Percentiles rank a stretch among this genome's conserved stretches.
These are phyloP conservation scores for Heliothis peltigera DNA, from an alignment of 2,888 invertebrate genomes.

Conservation along the genomic window DNA sequence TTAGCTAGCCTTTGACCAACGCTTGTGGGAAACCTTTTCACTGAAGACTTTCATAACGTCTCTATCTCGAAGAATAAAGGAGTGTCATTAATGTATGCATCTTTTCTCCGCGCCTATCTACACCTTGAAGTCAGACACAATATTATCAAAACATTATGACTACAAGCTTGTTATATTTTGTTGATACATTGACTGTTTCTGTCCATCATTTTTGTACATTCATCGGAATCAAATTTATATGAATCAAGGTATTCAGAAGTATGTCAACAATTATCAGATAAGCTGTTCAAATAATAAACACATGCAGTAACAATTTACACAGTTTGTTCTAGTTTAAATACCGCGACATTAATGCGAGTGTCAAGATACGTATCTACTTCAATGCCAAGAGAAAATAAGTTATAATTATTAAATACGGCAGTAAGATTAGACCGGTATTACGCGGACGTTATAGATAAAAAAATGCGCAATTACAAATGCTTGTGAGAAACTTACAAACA, in stretches of 20 bases:
- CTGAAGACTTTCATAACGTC: neutral
- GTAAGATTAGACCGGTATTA: slow-evolving; percentile 43
- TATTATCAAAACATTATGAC: neutral
- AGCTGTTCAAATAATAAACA: slow-evolving; percentile 7
- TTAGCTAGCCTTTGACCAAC: slow-evolving; percentile 30
- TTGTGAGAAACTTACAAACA: slow-evolving; percentile 16
- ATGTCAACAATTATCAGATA: slow-evolving; percentile 10
- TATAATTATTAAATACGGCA: slow-evolving; percentile 29
- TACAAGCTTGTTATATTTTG: neutral
- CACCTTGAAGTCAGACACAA: neutral
- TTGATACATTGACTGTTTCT: neutral
- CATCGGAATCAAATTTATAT: neutral
- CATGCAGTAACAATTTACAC: slow-evolving; percentile 11
- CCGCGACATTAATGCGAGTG: slow-evolving; percentile 45
- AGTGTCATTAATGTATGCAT: neutral
- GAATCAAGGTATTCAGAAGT: neutral
- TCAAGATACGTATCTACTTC: slow-evolving; percentile 48
- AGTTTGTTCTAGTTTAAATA: slow-evolving; percentile 42
- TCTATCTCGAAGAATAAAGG: neutral
- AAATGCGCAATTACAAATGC: slow-evolving; percentile 6
- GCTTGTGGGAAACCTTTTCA: slow-evolving; percentile 20
- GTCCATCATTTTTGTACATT: too few relatives aligned
- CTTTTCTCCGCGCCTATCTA: neutral
- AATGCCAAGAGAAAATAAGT: slow-evolving; percentile 47
- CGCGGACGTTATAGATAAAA: slow-evolving; percentile 9